Percentiles rank a stretch among this genome's conserved stretches.
These are phyloP conservation scores for Dysidea cf. avara DNA, from an alignment of 37 sponge, comb jelly and placozoan genomes.

Conservation along the genomic window DNA sequence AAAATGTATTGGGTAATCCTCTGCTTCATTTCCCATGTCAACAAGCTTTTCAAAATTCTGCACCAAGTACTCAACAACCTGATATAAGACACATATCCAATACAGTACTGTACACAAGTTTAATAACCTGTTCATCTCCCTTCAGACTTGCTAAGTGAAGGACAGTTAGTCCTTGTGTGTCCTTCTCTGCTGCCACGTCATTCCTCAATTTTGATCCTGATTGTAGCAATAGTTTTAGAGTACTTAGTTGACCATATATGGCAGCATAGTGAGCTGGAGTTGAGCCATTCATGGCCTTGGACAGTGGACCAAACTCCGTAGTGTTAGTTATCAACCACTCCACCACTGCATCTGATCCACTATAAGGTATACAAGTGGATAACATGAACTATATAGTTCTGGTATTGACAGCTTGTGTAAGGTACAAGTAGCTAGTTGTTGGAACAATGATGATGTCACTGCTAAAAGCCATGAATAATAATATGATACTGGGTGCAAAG, in stretches of 20 bases:
- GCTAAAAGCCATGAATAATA: no score
- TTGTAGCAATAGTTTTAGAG: constrained; percentile 44
- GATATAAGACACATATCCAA: background rate
- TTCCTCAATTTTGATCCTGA: constrained; percentile 19
- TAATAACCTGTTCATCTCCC: constrained; percentile 27
- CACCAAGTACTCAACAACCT: constrained; percentile 60
- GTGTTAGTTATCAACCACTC: constrained; percentile 45
- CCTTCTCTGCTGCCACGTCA: constrained; percentile 32
- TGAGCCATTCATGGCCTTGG: constrained; percentile 53
- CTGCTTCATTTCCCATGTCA: constrained; percentile 49
- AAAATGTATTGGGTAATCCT: constrained; percentile 73
- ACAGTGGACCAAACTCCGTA: background rate
- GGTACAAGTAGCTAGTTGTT: no score
- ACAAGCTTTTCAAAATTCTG: constrained; percentile 46
- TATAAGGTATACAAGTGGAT: no score
- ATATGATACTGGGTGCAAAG: no score
- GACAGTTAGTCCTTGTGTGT: constrained; percentile 56
- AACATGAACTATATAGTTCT: no score
- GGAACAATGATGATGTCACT: no score
- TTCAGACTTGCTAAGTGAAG: constrained; percentile 63
- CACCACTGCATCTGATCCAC: constrained; percentile 30
- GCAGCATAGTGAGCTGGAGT: constrained; percentile 86
- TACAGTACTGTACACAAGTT: background rate
- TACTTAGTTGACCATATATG: constrained; percentile 53
- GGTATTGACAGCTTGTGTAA: no score